Percentiles rank a stretch among this genome's conserved stretches.
Evolutionary conservation across 1,140 invertebrate species (phyloP).

Genomic region (Platyura marginata): DNA sequence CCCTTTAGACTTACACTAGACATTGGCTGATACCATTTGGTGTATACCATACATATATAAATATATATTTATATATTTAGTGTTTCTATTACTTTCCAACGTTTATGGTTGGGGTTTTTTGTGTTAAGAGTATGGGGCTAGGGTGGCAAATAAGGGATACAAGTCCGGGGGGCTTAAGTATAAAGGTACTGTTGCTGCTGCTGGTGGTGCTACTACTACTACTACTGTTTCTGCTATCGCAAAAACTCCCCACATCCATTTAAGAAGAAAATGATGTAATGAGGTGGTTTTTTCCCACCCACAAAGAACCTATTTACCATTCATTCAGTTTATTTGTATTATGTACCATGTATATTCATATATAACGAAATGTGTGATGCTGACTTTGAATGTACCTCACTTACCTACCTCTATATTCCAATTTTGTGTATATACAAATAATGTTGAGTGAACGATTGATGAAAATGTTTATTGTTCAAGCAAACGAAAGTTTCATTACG

Average conservation of each 20-base stretch:
- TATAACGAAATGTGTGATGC: not conserved
- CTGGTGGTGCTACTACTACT: too few relatives aligned
- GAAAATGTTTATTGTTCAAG: not conserved
- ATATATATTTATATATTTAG: too few relatives aligned
- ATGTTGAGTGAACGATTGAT: too few relatives aligned
- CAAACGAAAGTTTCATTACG: too few relatives aligned
- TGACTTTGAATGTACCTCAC: not conserved
- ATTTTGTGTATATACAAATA: too few relatives aligned
- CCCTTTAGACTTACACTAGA: not conserved
- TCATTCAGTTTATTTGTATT: not conserved
- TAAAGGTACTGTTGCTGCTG: not conserved
- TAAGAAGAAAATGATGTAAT: not conserved
- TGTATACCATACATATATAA: not conserved
- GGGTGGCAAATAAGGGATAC: not conserved
- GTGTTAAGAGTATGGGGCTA: not conserved
- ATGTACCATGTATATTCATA: not conserved
- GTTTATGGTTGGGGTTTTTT: not conserved
- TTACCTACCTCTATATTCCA: not conserved
- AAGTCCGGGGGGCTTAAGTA: not conserved
- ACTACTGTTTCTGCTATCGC: not conserved
- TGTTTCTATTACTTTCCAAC: not conserved
- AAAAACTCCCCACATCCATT: not conserved
- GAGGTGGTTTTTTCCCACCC: not conserved
- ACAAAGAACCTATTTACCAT: not conserved
- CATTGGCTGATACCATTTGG: not conserved